A percentile compares a stretch with the other conserved stretches of the same genome.
phyloP scores from a whole-genome alignment of 2,113 vertebrate genomes.

The Tupaia tana region DNA sequence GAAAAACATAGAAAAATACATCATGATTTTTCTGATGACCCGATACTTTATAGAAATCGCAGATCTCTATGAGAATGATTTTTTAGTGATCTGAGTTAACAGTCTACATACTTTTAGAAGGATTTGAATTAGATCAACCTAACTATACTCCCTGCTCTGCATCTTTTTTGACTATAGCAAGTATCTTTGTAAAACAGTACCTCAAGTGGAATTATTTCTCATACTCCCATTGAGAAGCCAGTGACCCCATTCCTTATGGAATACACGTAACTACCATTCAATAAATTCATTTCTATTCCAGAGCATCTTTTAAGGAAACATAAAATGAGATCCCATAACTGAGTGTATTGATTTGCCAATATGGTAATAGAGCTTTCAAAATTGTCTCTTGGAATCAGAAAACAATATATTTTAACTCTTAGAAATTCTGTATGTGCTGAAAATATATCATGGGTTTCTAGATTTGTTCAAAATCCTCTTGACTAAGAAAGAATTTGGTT shows the following conservation, averaged over 20 bases:
- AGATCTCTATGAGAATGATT: background rate
- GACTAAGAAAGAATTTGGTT: background rate
- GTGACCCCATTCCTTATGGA: background rate
- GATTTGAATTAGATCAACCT: background rate
- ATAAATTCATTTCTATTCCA: background rate
- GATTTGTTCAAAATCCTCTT: constrained; percentile 42
- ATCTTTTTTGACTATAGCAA: background rate
- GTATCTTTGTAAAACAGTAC: background rate
- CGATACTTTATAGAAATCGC: too few relatives aligned
- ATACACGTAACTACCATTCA: background rate
- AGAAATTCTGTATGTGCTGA: background rate
- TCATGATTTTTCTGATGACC: too few relatives aligned
- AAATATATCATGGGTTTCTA: background rate
- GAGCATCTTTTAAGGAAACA: background rate
- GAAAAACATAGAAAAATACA: too few relatives aligned
- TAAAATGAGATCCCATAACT: constrained; percentile 17
- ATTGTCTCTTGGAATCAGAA: background rate
- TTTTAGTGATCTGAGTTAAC: background rate
- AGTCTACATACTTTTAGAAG: background rate
- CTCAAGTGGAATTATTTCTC: background rate
- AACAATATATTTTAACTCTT: background rate
- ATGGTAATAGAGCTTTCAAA: constrained; percentile 8
- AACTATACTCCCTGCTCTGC: background rate
- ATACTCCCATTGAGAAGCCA: background rate
- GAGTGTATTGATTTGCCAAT: background rate